Base-by-base conservation (phyloP, 2,113 vertebrate genomes). In the Kryptolebias marmoratus region DNA sequence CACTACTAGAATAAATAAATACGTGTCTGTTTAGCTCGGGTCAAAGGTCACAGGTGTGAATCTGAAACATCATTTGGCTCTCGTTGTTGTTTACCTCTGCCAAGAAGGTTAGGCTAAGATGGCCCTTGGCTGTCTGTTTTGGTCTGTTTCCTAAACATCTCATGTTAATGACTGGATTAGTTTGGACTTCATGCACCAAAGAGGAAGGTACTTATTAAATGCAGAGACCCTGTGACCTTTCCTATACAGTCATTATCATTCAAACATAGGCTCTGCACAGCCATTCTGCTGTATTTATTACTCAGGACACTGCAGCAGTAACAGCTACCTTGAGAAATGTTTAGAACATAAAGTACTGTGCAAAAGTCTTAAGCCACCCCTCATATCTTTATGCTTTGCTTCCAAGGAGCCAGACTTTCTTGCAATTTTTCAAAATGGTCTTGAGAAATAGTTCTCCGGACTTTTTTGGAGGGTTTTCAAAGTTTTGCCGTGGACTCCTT, bases 131-230 rank as follows among this genome's bases (percentile, higher is more conserved):
- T 67, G 73, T 64, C 75, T 62, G 61, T 64, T 66, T 71, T 44
- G 76, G 54, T 58, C 66, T 50, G 59, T 61, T 62, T 52, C 68
- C 48, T 50, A 71, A 61, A 53, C 70, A 30, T 68, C 66, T 77
- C 27, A 7, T 75, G 49, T 75, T 83, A 83, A 85, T 82, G 61
- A 53, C 73, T 48, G 62, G 68, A 66, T 74, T 72, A 32, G 55
- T 42, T 72, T 11, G 3, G 58, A 50, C 47, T 32, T 84, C 64
- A 83, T 39, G 47, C 74, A 79, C 32, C 70, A 68, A 80, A 83
- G 32, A 66, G 68, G 64, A 81, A 68, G 54, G 61, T 6, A 49
- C 50, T 72, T 80, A 80, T 85, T 88, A 83, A 82, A 69, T 77
- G 55, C 47, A 56, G 31, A 42, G 59, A 76, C 79, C 60, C 39